Evolutionary conservation across 2,888 invertebrate genomes (phyloP).

Genomic region (Apeira syringaria): DNA sequence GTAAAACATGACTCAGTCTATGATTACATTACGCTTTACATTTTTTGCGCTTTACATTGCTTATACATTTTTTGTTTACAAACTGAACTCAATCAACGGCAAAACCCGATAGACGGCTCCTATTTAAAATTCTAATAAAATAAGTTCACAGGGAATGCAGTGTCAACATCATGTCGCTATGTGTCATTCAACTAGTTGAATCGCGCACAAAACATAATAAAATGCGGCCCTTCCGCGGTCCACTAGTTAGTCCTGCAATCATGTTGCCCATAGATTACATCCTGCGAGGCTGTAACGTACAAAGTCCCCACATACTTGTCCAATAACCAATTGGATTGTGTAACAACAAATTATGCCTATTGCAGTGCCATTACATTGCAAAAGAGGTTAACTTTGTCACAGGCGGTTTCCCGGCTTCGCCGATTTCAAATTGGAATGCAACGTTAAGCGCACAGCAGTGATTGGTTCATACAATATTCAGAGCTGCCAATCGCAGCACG

Average conservation of each 20-base stretch:
- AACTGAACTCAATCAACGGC: slow-evolving; percentile 22
- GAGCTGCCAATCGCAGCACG: slow-evolving; percentile 75
- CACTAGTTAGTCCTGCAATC: slow-evolving; percentile 27
- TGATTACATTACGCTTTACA: not conserved
- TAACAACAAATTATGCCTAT: slow-evolving; percentile 63
- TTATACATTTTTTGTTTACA: slow-evolving; percentile 22
- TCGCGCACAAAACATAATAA: slow-evolving; percentile 30
- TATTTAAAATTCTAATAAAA: slow-evolving; percentile 23
- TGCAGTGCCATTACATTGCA: slow-evolving; percentile 60
- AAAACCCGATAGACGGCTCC: slow-evolving; percentile 16
- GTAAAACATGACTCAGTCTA: not conserved
- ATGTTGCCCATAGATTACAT: slow-evolving; percentile 22
- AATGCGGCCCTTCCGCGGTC: slow-evolving; percentile 30
- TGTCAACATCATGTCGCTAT: slow-evolving; percentile 25
- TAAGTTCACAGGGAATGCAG: slow-evolving; percentile 17
- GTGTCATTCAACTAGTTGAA: slow-evolving; percentile 28
- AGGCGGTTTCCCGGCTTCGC: slow-evolving; percentile 72
- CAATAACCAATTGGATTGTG: slow-evolving; percentile 58
- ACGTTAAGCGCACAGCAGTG: slow-evolving; percentile 75
- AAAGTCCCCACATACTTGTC: slow-evolving; percentile 41
- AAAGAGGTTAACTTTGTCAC: slow-evolving; percentile 65
- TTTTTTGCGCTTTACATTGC: too few species aligned
- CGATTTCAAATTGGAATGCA: slow-evolving; percentile 82
- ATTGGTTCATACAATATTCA: slow-evolving; percentile 84
- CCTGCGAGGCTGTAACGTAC: slow-evolving; percentile 21